Evolutionary conservation across 2,113 vertebrate species (phyloP), one percentile per base, ranked within the genome.

Genomic region (Haemorhous mexicanus): DNA sequence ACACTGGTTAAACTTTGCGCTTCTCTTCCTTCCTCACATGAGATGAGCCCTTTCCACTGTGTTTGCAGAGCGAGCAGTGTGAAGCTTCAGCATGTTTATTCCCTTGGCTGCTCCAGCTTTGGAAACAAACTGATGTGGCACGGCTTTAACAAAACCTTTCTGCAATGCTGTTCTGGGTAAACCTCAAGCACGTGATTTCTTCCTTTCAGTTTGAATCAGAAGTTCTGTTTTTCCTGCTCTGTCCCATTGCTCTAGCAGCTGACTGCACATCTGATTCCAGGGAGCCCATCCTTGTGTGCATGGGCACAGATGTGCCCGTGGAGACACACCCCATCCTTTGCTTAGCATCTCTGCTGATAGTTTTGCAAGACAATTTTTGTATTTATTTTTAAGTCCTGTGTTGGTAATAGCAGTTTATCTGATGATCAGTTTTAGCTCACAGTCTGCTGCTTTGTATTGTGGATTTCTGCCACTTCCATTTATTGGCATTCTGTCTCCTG

Each of bases 401-500:
- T 56, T 79, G 39, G 50, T 73, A 35, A 67, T 23, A 76, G 73
- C 6, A 4, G 53, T 92, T 94, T 67, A 76, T 92, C 75, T 79
- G 81, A 27, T 89, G 70, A 91, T 94, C 79, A 80, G 7, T 92
- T 92, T 62, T 61, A 81, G 72, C 80, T 93, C 21, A 9, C 79
- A 70, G 72, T 86, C 90, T 93, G 77, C 77, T 88, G 77, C 70
- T 77, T 84, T 59, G 18, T 23, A 6, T 10, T 61, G 87, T 89
- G 87, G 76, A 86, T 93, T 94, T 80, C 87, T 93, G 89, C 58
- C 78, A 37, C 84, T 90, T 87, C 50, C 68, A 44, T 81, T 84
- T 95, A 73, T 74, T 91, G 26, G 76, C 84, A 84, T 93, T 87
- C 92, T 68, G 86, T 89, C 88, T 95, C 41, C 85, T 75, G 61